These are phyloP conservation scores for Misgurnus anguillicaudatus DNA, from an alignment of 2,113 vertebrate species.

Conservation along the genomic window DNA sequence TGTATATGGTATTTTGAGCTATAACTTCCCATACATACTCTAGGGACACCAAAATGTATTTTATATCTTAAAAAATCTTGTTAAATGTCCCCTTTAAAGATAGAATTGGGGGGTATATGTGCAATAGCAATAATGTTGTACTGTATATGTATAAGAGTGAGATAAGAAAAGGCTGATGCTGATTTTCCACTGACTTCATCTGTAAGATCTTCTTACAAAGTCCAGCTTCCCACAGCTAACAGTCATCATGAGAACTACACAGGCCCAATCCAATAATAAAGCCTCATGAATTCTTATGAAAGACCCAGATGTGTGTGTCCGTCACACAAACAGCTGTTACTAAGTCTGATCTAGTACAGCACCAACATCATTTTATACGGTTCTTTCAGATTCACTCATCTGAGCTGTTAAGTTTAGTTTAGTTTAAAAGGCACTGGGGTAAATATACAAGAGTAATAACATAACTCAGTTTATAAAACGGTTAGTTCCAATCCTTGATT, in stretches of 20 bases:
- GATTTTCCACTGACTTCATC: slow-evolving; percentile 22
- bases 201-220: not conserved
- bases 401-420: no score
- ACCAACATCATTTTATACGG: not conserved
- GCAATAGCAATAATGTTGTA: not conserved
- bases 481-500: no score
- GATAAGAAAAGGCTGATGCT: not conserved
- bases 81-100: no score
- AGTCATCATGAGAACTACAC: not conserved
- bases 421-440: not conserved
- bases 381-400: not conserved
- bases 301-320: slow-evolving; percentile 5
- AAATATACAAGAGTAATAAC: not conserved
- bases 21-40: no score
- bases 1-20: no score
- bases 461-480: no score
- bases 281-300: not conserved
- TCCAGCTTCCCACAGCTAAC: slow-evolving; percentile 10
- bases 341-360: not conserved
- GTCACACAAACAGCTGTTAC: slow-evolving; percentile 22
- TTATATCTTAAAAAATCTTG: no score
- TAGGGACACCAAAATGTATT: no score
- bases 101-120: no score
- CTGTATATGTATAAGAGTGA: not conserved
- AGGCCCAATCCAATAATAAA: slow-evolving; percentile 1